Conservation (phyloP, 2,888 invertebrate genomes). For the Agrochola lychnidis region DNA sequence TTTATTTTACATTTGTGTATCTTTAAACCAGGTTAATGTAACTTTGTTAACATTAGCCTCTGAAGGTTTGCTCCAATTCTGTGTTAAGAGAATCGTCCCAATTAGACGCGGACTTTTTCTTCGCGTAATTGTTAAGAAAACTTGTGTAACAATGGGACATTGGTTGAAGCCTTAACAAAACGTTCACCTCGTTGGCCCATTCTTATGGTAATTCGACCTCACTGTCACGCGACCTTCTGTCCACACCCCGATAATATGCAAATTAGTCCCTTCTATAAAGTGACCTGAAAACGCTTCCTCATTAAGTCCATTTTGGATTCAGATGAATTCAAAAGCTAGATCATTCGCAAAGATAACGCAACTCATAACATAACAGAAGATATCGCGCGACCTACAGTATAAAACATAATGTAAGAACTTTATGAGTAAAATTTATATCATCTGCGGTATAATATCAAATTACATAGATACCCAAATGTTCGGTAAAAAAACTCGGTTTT, state of each 20-base stretch:
- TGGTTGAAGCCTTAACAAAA: slow-evolving; percentile 84
- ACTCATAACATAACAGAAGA: slow-evolving; percentile 44
- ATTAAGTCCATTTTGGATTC: slow-evolving; percentile 80
- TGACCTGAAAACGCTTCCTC: slow-evolving; percentile 87
- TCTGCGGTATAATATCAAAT: slow-evolving; percentile 59
- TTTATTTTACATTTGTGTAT: slow-evolving; percentile 34
- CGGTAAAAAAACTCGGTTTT: slow-evolving; percentile 78
- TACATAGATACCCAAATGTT: slow-evolving; percentile 71
- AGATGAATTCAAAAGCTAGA: slow-evolving; percentile 71
- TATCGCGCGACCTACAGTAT: slow-evolving; percentile 28
- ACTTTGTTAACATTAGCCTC: slow-evolving; percentile 55
- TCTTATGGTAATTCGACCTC: slow-evolving; percentile 87
- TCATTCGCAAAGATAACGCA: slow-evolving; percentile 54
- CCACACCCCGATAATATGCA: slow-evolving; percentile 89
- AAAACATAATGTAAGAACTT: slow-evolving; percentile 35
- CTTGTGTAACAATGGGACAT: slow-evolving; percentile 80
- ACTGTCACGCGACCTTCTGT: slow-evolving; percentile 89
- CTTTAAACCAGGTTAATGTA: slow-evolving; percentile 47
- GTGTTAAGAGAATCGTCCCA: slow-evolving; percentile 61
- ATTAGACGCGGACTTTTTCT: slow-evolving; percentile 68
- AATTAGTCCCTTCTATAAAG: slow-evolving; percentile 84
- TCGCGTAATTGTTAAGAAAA: slow-evolving; percentile 79
- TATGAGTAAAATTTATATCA: slow-evolving; percentile 55
- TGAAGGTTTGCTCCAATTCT: slow-evolving; percentile 59
- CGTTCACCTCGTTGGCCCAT: slow-evolving; percentile 86